phyloP scores from a whole-genome alignment of 1,140 invertebrate genomes.

The Camponotus floridanus region DNA sequence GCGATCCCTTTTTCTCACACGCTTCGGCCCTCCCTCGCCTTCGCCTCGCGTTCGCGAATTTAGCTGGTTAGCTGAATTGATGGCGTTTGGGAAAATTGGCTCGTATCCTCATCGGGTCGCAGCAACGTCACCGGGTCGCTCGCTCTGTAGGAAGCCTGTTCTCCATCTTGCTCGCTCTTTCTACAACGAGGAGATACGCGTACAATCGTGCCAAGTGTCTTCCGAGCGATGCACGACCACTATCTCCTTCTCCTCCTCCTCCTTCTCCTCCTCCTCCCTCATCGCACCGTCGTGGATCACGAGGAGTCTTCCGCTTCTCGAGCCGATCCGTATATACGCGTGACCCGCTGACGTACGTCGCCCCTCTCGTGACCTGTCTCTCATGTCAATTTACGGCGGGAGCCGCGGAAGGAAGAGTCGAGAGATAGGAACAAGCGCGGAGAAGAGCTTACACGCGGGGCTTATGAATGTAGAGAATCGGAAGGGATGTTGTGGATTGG shows the following conservation, averaged over 20 bases:
- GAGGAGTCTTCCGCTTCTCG: conserved; percentile 75
- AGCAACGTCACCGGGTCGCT: conserved; percentile 39
- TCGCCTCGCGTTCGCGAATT: conserved; percentile 74
- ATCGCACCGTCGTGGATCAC: conserved; percentile 54
- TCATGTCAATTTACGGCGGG: conserved; percentile 83
- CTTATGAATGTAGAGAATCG: conserved; percentile 72
- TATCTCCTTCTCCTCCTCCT: background rate
- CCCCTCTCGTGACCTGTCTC: conserved; percentile 73
- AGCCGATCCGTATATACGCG: conserved; percentile 67
- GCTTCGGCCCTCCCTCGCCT: conserved; percentile 64
- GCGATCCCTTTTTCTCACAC: conserved; percentile 67
- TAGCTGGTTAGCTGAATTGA: conserved; percentile 77
- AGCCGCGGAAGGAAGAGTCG: conserved; percentile 83
- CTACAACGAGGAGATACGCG: conserved; percentile 46
- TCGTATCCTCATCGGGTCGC: conserved; percentile 65
- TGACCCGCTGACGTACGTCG: conserved; percentile 73
- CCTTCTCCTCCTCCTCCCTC: conserved; percentile 32
- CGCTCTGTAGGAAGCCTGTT: conserved; percentile 37
- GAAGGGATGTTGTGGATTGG: conserved; percentile 79
- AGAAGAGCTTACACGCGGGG: conserved; percentile 58
- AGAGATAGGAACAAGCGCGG: conserved; percentile 60
- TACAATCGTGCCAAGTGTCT: conserved; percentile 46
- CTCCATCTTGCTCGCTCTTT: conserved; percentile 26
- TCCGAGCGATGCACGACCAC: conserved; percentile 37
- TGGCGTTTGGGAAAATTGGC: conserved; percentile 76